Conservation (phyloP, 2,888 invertebrate species). For the Acrocyrtus sp. region DNA sequence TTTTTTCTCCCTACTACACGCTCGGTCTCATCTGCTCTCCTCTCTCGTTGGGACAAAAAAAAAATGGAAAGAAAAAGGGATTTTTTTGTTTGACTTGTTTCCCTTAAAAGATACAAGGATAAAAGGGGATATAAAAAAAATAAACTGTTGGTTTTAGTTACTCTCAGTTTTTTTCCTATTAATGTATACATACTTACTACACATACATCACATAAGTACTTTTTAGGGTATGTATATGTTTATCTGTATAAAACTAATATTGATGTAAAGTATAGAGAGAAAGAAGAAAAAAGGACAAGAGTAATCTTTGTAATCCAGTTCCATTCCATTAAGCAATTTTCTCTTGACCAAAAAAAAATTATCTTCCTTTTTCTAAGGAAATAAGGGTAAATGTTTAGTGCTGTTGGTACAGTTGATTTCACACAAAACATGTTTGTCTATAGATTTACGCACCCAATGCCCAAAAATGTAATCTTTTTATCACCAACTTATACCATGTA, state of each 20-base stretch:
- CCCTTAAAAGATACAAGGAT: conserved; percentile 17
- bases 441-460: too few species aligned
- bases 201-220: neutral
- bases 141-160: too few species aligned
- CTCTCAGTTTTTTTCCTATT: too few species aligned
- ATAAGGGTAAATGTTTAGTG: too few species aligned
- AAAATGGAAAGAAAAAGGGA: conserved; percentile 7
- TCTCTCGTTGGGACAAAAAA: neutral
- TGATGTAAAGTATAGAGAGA: neutral
- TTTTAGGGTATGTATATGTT: neutral
- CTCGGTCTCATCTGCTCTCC: conserved; percentile 31
- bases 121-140: conserved; percentile 12
- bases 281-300: neutral
- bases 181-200: too few species aligned
- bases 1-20: too few species aligned
- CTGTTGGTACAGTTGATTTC: too few species aligned
- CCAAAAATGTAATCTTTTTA: too few species aligned
- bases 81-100: neutral
- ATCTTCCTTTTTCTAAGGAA: too few species aligned
- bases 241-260: neutral
- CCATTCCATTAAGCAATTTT: conserved; percentile 47
- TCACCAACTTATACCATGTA: too few species aligned
- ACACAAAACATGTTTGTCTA: too few species aligned
- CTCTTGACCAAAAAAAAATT: conserved; percentile 45
- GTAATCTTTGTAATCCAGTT: too few species aligned